These are phyloP conservation scores for Tachysurus vachellii DNA, from an alignment of 2,113 vertebrate genomes.

Conservation along the genomic window DNA sequence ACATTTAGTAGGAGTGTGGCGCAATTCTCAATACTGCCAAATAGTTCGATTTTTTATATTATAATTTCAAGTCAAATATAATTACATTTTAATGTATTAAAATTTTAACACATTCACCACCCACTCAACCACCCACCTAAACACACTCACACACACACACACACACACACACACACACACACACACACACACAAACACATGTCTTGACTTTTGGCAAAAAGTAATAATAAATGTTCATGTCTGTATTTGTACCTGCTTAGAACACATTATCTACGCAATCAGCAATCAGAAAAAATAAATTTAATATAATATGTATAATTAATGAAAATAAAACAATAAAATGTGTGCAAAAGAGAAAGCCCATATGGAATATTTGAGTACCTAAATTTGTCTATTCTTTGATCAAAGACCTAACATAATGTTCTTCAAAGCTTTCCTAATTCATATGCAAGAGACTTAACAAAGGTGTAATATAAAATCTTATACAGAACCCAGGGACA, in stretches of 20 bases:
- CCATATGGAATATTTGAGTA: background rate
- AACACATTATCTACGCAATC: background rate
- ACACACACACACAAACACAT: background rate
- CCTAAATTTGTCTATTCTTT: background rate
- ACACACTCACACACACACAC: too few species aligned
- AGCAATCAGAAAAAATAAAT: constrained; percentile 5
- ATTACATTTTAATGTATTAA: too few species aligned
- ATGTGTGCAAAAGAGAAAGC: constrained; percentile 6
- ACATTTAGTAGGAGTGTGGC: background rate
- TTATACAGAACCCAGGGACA: background rate
- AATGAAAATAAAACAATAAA: constrained; percentile 27
- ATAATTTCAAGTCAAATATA: too few species aligned
- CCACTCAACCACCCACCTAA: too few species aligned
- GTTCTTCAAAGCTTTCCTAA: background rate
- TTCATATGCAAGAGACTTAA: background rate
- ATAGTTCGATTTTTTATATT: too few species aligned
- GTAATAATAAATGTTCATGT: background rate
- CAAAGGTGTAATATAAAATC: background rate
- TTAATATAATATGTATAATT: constrained; percentile 19
- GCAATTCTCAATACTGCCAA: background rate
- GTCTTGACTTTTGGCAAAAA: background rate
- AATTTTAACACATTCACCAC: too few species aligned
- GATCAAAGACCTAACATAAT: background rate
- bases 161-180: too few species aligned
- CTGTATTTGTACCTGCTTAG: background rate